Conservation (phyloP, 1,140 invertebrate genomes). For the Bombus superbus region DNA sequence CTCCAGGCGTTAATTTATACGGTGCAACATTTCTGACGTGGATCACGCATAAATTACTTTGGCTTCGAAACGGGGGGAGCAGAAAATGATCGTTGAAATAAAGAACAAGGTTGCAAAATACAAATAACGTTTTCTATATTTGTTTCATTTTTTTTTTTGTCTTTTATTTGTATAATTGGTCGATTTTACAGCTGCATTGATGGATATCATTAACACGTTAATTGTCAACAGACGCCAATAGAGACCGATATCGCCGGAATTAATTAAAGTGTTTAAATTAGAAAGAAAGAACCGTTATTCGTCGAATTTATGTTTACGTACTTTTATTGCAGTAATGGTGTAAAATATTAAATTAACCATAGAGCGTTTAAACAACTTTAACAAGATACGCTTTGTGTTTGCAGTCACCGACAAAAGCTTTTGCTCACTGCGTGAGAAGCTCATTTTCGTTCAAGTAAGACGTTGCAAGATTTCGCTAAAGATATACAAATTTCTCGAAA, state of each 20-base stretch:
- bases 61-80: neutral
- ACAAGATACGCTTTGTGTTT: neutral
- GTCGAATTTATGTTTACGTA: neutral
- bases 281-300: neutral
- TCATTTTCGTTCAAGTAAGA: neutral
- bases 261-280: neutral
- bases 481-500: neutral
- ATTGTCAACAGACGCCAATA: neutral
- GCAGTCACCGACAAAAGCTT: neutral
- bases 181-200: neutral
- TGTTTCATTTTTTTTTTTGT: neutral
- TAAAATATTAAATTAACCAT: neutral
- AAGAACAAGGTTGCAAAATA: neutral
- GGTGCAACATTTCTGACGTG: conserved; percentile 26
- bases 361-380: neutral
- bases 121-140: neutral
- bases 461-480: too few species aligned
- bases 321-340: neutral
- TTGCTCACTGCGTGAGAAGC: neutral
- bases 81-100: neutral
- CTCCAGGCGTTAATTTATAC: conserved; percentile 39
- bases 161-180: neutral
- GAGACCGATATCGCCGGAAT: neutral
- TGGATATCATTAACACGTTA: neutral
- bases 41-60: conserved; percentile 19